Percentiles rank a stretch among this genome's conserved stretches.
phyloP scores from a whole-genome alignment of 2,888 invertebrate species.

The Phorcus lineatus region DNA sequence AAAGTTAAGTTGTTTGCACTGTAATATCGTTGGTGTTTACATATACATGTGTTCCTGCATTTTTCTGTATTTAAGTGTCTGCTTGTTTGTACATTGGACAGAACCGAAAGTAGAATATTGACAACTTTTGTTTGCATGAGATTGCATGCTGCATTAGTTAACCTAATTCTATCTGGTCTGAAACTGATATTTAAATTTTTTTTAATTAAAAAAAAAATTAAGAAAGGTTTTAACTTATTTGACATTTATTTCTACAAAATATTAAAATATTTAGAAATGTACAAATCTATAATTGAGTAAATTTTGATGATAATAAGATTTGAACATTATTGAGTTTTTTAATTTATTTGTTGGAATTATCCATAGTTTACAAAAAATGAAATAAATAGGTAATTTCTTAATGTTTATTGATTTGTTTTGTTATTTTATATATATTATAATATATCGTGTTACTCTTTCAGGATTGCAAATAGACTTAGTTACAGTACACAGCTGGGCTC shows the following conservation, averaged over 20 bases:
- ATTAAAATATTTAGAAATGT: no score
- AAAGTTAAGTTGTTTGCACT: neutral
- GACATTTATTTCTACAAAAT: no score
- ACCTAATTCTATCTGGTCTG: no score
- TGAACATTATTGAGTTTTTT: neutral
- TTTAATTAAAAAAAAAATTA: no score
- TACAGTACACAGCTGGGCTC: no score
- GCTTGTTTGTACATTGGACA: constrained; percentile 13
- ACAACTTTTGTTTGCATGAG: constrained; percentile 3
- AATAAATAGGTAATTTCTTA: neutral
- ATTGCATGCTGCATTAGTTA: constrained; percentile 7
- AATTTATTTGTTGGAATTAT: neutral
- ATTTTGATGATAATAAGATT: no score
- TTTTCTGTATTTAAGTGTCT: neutral
- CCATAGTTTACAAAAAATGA: neutral
- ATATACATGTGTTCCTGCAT: neutral
- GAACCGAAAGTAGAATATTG: neutral
- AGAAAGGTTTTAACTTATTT: no score
- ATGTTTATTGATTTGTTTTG: neutral
- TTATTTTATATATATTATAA: neutral
- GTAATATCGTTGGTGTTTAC: neutral
- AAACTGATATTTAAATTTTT: no score
- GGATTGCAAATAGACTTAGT: no score
- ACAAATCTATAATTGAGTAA: no score
- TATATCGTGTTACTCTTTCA: neutral